Evolutionary conservation across 2,888 invertebrate genomes (phyloP), one percentile per base, ranked within the genome.

Genomic region (Selenia dentaria): DNA sequence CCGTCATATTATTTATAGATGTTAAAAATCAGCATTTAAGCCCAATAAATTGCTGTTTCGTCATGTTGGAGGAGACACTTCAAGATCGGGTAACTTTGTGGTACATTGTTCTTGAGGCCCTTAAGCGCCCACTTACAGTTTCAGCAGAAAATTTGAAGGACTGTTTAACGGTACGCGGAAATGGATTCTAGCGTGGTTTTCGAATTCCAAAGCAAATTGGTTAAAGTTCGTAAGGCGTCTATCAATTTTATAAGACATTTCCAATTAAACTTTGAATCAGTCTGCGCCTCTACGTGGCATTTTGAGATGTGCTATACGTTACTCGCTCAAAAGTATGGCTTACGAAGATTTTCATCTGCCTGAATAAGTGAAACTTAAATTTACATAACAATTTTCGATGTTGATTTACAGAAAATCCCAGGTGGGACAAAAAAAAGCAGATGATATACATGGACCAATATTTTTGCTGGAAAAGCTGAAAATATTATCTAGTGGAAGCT

Each of bases 201-300:
- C 67, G 65, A 68, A 70, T 74, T 77, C 68, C 59, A 67, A 59
- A 75, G 73, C 70, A 79, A 83, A 80, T 83, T 80, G 73, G 72
- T 64, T 73, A 64, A 80, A 81, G 74, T 81, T 80, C 58, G 74
- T 65, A 70, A 72, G 65, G 62, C 66, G 68, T 71, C 79, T 74
- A 81, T 79, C 79, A 79, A 78, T 82, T 79, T 80, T 74, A 74
- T 72, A 72, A 77, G 83, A 83, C 84, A 70, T 79, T 86, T 84
- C 78, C 79, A 86, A 85, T 89, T 87, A 83, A 88, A 87, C 85
- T 88, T 87, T 59, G 67, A 57, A 26, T 40, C 32, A 16, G 22
- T 22, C 22, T 57, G 59, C 64, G 67, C 67, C 60, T 60, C 70
- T 70, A 64, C 60, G 37, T 39, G 8, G 20, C 12, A 10, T 25